Evolutionary conservation across 2,113 vertebrate genomes (phyloP).

Genomic region (Dromiciops gliroides): DNA sequence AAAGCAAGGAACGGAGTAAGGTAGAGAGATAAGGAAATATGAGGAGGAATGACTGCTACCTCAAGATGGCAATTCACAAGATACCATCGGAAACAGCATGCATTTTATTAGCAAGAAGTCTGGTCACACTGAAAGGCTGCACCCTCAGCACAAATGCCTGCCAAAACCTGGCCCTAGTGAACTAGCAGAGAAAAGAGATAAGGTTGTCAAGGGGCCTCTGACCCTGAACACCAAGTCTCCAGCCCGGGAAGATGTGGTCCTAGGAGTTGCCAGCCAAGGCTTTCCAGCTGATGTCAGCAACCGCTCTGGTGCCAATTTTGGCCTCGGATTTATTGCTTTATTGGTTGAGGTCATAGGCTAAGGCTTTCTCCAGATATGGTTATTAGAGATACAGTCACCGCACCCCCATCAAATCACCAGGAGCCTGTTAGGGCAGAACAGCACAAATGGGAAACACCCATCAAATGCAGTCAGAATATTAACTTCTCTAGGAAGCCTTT

Average conservation of each 20-base stretch:
- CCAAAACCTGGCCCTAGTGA: not conserved
- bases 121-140: constrained; percentile 9
- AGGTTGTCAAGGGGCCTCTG: not conserved
- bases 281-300: not conserved
- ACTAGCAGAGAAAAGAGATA: constrained; percentile 30
- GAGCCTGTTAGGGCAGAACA: constrained; percentile 70
- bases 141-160: constrained; percentile 27
- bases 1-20: not conserved
- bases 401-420: constrained; percentile 38
- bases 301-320: not conserved
- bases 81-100: not conserved
- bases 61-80: constrained; percentile 6
- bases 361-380: constrained; percentile 55
- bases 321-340: constrained; percentile 32
- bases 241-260: constrained; percentile 27
- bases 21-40: not conserved
- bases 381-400: constrained; percentile 41
- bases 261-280: not conserved
- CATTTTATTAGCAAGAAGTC: constrained; percentile 28
- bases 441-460: constrained; percentile 76
- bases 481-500: constrained; percentile 76
- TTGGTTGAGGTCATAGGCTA: constrained; percentile 51
- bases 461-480: constrained; percentile 75
- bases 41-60: not conserved
- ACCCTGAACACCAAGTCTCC: not conserved